Conservation (phyloP, 92 coral and sea anemone species). For the Epizoanthus scotinus region DNA sequence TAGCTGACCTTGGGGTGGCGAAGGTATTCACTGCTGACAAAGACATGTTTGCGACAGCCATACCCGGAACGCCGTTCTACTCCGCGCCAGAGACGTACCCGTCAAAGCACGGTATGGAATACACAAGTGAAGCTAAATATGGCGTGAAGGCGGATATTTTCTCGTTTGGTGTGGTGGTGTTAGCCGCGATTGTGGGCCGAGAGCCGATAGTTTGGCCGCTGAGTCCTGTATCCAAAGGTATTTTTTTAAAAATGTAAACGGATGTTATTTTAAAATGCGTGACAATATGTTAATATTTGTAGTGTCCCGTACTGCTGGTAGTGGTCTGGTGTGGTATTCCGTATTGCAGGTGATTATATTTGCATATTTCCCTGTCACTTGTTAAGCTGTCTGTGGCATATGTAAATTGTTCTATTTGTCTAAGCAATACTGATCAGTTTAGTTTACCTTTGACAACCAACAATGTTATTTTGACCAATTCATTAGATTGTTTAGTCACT, state of each 20-base stretch:
- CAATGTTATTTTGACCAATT: no score
- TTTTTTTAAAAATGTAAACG: background rate
- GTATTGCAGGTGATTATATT: background rate
- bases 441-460: no score
- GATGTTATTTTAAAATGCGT: constrained; percentile 2
- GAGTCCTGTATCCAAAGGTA: constrained; percentile 59
- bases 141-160: constrained; percentile 78
- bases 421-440: no score
- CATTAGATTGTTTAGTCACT: no score
- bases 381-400: no score
- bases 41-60: constrained; percentile 66
- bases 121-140: constrained; percentile 48
- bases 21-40: constrained; percentile 67
- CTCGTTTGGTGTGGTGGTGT: constrained; percentile 73
- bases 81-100: constrained; percentile 87
- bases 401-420: no score
- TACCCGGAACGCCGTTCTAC: constrained; percentile 82
- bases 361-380: background rate
- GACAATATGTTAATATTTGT: background rate
- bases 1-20: constrained; percentile 83
- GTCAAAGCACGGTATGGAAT: constrained; percentile 32
- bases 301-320: background rate
- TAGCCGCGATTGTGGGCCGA: constrained; percentile 74
- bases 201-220: constrained; percentile 69
- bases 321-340: background rate